Evolutionary conservation across 2,888 invertebrate species (phyloP).

Genomic region (Rhaphigaster nebulosa): DNA sequence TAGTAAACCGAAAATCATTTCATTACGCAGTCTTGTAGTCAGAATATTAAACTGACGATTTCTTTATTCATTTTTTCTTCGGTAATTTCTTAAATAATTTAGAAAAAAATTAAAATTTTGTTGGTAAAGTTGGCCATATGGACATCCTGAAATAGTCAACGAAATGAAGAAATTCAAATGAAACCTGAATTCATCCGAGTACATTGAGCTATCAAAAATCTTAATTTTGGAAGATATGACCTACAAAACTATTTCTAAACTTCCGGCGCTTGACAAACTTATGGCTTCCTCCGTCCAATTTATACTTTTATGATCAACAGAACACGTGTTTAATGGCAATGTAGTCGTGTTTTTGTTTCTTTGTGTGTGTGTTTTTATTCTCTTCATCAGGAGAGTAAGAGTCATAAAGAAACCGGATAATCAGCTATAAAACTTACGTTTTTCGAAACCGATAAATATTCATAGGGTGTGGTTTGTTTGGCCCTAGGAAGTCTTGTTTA

Average conservation of each 20-base stretch:
- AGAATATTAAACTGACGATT: too few species aligned
- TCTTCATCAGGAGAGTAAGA: neutral
- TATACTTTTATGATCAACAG: constrained; percentile 25
- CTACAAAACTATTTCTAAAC: neutral
- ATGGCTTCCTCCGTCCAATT: neutral
- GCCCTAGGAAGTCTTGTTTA: neutral
- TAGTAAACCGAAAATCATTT: too few species aligned
- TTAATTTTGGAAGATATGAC: neutral
- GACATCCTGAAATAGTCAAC: too few species aligned
- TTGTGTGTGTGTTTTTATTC: neutral
- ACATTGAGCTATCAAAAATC: neutral
- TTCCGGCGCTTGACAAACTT: neutral
- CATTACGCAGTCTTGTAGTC: too few species aligned
- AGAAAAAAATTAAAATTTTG: too few species aligned
- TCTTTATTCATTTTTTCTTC: too few species aligned
- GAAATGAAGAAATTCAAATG: too few species aligned
- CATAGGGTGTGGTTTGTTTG: neutral
- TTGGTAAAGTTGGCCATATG: too few species aligned
- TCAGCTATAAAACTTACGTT: constrained; percentile 10
- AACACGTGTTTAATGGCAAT: constrained; percentile 19
- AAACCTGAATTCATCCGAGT: neutral
- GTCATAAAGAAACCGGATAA: constrained; percentile 22
- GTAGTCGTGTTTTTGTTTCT: neutral
- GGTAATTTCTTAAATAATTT: too few species aligned
- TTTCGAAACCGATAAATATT: constrained; percentile 19